Base-by-base conservation (phyloP, 2,888 invertebrate species). In the Leptopilina syphax region DNA sequence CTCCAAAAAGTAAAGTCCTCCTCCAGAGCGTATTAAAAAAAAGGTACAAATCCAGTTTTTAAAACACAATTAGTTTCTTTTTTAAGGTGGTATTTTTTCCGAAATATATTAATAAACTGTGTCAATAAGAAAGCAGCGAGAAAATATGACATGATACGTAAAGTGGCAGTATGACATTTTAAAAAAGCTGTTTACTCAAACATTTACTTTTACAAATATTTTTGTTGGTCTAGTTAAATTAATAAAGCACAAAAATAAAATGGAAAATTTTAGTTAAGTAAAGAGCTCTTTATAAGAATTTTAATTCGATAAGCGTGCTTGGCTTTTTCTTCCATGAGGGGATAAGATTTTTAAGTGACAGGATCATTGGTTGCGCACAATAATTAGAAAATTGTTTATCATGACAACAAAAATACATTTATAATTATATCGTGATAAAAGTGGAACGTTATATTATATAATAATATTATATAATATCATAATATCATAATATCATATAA, bases 221-320 rank as follows among this genome's bases (percentile, higher is more conserved):
- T 63, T 24, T 9, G 3, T 60, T 60, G 6, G n/a, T n/a, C 60
- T 57, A 60, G n/a, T n/a, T 8, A 60, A 60, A 60, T n/a, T 44
- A 8, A 18, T 34, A 6, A 60, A 5, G n/a, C 27, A 27, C 3
- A 65, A 24, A 12, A 8, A 65, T 12, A 27, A 24, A 24, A 27
- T 12, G 1, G 1, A 34, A 34, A 65, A 13, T 24, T 63, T 24
- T 6, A 3, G n/a, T 8, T 10, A 13, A 73, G 73, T 73, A 54
- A 73, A 73, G 57, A 57, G 73, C 73, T 73, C 41, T 66, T 57
- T 9, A 9, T n/a, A 57, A 73, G 34, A 73, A 57, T 65, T 57
- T 34, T 3, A 73, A 57, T 13, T 73, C 34, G 67, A 78, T 67
- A 84, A 85, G 81, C 82, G 81, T 81, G 83, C 82, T 80, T 54